Conservation (phyloP, 1,140 invertebrate genomes). For the Lasaia peninsularis region DNA sequence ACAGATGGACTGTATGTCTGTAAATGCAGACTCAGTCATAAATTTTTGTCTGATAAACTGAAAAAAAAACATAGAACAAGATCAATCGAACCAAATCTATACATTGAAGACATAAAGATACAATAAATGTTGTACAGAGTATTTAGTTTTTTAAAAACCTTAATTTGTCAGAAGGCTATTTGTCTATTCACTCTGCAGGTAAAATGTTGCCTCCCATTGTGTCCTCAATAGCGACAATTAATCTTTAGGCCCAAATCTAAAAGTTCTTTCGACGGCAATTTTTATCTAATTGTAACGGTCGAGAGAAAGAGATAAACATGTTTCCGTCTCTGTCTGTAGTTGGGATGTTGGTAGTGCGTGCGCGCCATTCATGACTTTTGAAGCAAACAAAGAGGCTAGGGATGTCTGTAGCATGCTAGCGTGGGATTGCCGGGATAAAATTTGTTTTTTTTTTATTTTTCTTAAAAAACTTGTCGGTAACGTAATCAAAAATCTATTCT, state of each 20-base stretch:
- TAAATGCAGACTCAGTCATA: too few relatives aligned
- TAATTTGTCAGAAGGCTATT: slow-evolving; percentile 13
- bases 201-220: slow-evolving; percentile 21
- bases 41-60: too few relatives aligned
- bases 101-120: too few relatives aligned
- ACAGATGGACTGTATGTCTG: too few relatives aligned
- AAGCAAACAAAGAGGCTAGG: slow-evolving; percentile 21
- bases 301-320: slow-evolving; percentile 21
- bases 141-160: not conserved
- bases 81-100: too few relatives aligned
- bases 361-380: slow-evolving; percentile 33
- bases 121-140: not conserved
- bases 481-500: too few relatives aligned
- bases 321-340: slow-evolving; percentile 18
- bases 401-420: not conserved
- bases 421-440: not conserved
- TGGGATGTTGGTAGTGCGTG: slow-evolving; percentile 29
- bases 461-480: too few relatives aligned
- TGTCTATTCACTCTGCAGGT: slow-evolving; percentile 5
- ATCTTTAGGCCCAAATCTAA: slow-evolving; percentile 28
- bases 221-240: slow-evolving; percentile 21
- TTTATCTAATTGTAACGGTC: slow-evolving; percentile 33
- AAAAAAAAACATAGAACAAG: too few relatives aligned
- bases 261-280: slow-evolving; percentile 29
- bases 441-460: not conserved